Conservation (phyloP, 1,140 invertebrate genomes). For the Glomeris maerens region DNA sequence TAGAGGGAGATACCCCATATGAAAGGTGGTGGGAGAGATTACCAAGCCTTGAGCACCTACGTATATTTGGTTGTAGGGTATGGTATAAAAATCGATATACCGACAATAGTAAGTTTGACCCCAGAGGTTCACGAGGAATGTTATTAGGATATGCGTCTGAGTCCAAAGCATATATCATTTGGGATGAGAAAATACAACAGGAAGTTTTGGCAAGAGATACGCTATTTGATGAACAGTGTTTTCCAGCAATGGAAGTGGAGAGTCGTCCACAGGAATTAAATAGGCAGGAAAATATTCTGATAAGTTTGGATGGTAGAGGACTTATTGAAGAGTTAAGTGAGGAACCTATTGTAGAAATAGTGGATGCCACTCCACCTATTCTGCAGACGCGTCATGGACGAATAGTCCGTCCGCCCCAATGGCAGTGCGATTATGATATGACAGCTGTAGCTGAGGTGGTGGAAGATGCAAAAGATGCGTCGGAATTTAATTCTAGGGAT, state of each 20-base stretch:
- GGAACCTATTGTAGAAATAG: slow-evolving; percentile 4
- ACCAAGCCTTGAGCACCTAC: slow-evolving; percentile 35
- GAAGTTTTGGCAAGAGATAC: no score
- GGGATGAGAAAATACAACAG: no score
- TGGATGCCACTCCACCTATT: neutral
- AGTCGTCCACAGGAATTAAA: no score
- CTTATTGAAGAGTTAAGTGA: no score
- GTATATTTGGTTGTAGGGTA: slow-evolving; percentile 36
- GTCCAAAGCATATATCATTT: no score
- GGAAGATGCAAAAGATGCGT: slow-evolving; percentile 1
- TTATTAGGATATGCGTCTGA: no score
- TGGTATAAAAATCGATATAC: slow-evolving; percentile 30
- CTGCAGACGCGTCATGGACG: slow-evolving; percentile 1
- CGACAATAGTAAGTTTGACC: no score
- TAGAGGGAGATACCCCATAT: slow-evolving; percentile 29
- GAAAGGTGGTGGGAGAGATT: slow-evolving; percentile 31
- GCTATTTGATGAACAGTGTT: no score
- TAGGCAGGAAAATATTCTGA: no score
- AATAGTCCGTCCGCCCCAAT: neutral
- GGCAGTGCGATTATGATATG: neutral
- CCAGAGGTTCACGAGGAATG: no score
- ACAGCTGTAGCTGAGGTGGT: neutral
- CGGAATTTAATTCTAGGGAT: neutral
- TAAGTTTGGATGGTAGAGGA: no score
- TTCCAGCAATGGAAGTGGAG: no score